phyloP scores from a whole-genome alignment of 2,888 invertebrate genomes.

The Sinelater perroti region DNA sequence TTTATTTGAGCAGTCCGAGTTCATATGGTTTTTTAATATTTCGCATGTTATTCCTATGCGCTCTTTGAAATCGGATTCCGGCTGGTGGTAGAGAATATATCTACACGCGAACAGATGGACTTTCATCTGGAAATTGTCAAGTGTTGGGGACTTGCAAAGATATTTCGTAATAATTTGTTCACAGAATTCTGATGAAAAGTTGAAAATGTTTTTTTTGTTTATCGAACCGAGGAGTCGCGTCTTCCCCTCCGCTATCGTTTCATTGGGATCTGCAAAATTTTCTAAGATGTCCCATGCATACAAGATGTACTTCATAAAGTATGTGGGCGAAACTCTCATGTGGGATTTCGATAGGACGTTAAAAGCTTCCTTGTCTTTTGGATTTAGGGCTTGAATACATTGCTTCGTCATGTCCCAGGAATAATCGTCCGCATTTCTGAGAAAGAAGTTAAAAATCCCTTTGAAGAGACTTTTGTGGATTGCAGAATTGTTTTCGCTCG shows the following conservation, averaged over 20 bases:
- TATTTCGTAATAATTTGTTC: conserved; percentile 11
- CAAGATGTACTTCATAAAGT: conserved; percentile 1
- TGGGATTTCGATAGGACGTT: conserved; percentile 3
- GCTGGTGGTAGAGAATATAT: conserved; percentile 19
- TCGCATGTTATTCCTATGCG: not conserved
- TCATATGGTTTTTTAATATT: conserved; percentile 11
- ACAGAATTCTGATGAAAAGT: conserved; percentile 10
- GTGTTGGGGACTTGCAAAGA: conserved; percentile 4
- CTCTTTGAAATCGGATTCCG: not conserved
- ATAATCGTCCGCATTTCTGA: conserved; percentile 21
- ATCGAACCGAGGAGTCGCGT: conserved; percentile 4
- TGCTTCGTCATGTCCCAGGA: conserved; percentile 19
- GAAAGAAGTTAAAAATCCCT: conserved; percentile 20
- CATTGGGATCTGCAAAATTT: not conserved
- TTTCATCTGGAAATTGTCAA: not conserved
- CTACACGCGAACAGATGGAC: conserved; percentile 15
- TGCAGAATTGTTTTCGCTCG: conserved; percentile 20
- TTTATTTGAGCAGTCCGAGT: not conserved
- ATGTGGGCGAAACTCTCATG: not conserved
- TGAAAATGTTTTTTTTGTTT: not conserved
- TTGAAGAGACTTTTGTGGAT: conserved; percentile 18
- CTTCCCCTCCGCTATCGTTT: conserved; percentile 7
- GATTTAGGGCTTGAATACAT: conserved; percentile 6
- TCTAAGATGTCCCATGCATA: conserved; percentile 2
- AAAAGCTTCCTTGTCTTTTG: conserved; percentile 20